Base-by-base conservation (phyloP, 1,140 invertebrate species). In the Drosophila tani region DNA sequence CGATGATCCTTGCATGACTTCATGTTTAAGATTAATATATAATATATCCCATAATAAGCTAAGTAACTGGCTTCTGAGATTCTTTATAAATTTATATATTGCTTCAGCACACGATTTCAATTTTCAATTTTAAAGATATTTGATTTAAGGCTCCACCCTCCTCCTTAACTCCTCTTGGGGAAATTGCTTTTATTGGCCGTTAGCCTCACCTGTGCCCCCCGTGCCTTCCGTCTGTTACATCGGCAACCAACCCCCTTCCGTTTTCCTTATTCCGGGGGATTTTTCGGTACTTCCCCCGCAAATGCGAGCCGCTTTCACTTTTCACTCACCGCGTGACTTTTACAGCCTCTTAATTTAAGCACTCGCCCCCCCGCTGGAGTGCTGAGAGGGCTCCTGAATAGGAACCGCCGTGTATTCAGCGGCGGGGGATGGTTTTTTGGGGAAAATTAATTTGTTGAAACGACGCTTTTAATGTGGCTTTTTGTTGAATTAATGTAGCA, bases 281-380 rank as follows among this genome's bases (percentile, higher is more conserved):
- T 84, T 88, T 90, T 90, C 56, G 78, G 82, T 84, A 84, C 82
- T 84, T 73, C 67, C 65, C 64, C 71, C 49, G 21, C 51, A 47
- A 81, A 74, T 70, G 53, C 21, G 45, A 29, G 32, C 40, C 57
- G 57, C 80, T 80, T 88, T 86, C 67, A 83, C 83, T 87, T 87
- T 87, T 87, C 84, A 84, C 84, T 85, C 85, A 81, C 79, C 81
- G 85, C 78, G 67, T 88, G 84, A 90, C 85, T 90, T 90, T 90
- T 90, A 90, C 85, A 90, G 86, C 86, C 86, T 91, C 86, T 90
- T 90, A 91, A 90, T 86, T 90, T 91, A 82, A 91, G 78, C 86
- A 87, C 79, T 65, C 86, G 65, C 70, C 49, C 24, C 59, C 53
- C 46, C 21, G 63, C 53, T 27, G 27, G 53, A 17, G 76, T 41